phyloP scores from a whole-genome alignment of 2,797 vertebrate species.

The Typhlichthys eigenmanni region DNA sequence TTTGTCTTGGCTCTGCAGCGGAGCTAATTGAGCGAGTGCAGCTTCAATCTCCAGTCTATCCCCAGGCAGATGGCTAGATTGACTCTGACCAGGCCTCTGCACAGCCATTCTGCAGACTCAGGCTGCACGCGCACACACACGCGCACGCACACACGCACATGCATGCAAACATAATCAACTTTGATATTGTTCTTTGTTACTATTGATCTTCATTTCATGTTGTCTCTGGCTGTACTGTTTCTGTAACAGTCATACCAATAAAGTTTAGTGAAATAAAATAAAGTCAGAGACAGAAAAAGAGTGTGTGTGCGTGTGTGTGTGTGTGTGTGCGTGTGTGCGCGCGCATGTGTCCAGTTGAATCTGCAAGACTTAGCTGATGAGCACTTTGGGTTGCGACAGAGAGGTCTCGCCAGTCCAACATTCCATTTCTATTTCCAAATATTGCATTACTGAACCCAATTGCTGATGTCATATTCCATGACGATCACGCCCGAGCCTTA shows the following conservation, averaged over 20 bases:
- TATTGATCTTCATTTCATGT: background rate
- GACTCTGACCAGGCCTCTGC: slow-evolving; percentile 62
- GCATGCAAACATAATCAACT: slow-evolving; percentile 3
- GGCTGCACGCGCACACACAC: slow-evolving; percentile 14
- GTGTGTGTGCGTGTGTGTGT: background rate
- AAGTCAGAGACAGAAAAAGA: no score
- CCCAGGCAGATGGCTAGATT: slow-evolving; percentile 70
- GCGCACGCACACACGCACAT: background rate
- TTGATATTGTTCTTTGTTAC: slow-evolving; percentile 9
- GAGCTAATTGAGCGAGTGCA: slow-evolving; percentile 75
- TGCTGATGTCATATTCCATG: slow-evolving; percentile 75
- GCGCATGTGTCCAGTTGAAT: background rate
- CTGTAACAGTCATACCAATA: background rate
- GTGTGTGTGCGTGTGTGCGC: background rate
- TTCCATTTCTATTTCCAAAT: slow-evolving; percentile 56
- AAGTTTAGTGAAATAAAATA: background rate
- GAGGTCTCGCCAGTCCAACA: slow-evolving; percentile 36
- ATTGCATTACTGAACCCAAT: slow-evolving; percentile 72
- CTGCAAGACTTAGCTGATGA: background rate
- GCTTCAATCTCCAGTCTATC: slow-evolving; percentile 71
- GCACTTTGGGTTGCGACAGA: slow-evolving; percentile 9
- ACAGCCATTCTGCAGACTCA: slow-evolving; percentile 54
- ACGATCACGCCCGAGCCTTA: slow-evolving; percentile 65
- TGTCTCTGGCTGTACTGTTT: background rate
- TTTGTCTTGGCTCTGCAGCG: slow-evolving; percentile 69